phyloP scores from a whole-genome alignment of 2,888 invertebrate genomes.

The Polylopha cassiicola region DNA sequence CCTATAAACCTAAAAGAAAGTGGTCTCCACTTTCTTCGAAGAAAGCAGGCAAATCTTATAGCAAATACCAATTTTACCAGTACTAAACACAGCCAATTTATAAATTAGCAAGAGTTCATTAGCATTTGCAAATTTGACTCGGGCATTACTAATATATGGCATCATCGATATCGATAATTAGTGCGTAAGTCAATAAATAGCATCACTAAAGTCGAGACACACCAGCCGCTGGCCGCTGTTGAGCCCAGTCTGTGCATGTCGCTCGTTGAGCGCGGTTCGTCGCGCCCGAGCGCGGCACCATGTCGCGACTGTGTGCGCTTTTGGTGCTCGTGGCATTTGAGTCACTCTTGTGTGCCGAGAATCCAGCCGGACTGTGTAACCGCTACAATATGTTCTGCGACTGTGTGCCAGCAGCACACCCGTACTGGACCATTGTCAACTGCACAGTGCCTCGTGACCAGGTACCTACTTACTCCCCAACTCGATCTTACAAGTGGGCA shows the following conservation, averaged over 20 bases:
- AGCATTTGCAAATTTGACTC: slow-evolving; percentile 28
- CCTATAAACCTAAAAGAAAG: no score
- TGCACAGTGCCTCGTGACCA: slow-evolving; percentile 78
- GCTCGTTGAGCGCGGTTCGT: slow-evolving; percentile 49
- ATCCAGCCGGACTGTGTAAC: slow-evolving; percentile 64
- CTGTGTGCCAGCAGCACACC: slow-evolving; percentile 75
- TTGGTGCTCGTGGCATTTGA: slow-evolving; percentile 73
- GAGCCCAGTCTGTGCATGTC: slow-evolving; percentile 53
- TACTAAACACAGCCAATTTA: no score
- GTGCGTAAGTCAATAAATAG: slow-evolving; percentile 32
- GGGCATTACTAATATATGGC: slow-evolving; percentile 40
- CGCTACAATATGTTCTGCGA: slow-evolving; percentile 73
- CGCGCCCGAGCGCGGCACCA: slow-evolving; percentile 62
- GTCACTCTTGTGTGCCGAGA: slow-evolving; percentile 40
- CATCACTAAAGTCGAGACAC: slow-evolving; percentile 49
- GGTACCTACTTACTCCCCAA: slow-evolving; percentile 78
- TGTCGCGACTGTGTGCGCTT: slow-evolving; percentile 55
- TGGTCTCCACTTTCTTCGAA: no score
- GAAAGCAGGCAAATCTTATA: no score
- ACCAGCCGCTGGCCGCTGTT: slow-evolving; percentile 29
- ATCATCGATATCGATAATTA: slow-evolving; percentile 64
- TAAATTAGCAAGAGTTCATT: slow-evolving; percentile 30
- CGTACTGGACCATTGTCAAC: slow-evolving; percentile 79
- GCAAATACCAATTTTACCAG: no score
- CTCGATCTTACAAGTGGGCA: no score